phyloP scores from a whole-genome alignment of 2,888 invertebrate species.

The Dasysyrphus tricinctus region DNA sequence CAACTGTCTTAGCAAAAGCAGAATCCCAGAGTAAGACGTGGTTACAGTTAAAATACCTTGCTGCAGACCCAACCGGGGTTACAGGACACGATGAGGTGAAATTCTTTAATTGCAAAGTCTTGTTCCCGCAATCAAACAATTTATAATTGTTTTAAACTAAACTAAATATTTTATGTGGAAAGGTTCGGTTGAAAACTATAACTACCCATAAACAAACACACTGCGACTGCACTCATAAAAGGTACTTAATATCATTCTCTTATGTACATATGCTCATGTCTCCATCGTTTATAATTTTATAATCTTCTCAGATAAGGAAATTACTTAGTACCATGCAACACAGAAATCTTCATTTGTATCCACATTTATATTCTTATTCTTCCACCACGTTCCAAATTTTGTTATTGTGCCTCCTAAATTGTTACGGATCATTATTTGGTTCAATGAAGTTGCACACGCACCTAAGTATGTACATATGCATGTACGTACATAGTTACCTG shows the following conservation, averaged over 20 bases:
- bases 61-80: no score
- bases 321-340: conserved; percentile 49
- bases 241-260: conserved; percentile 1
- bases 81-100: no score
- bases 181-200: no score
- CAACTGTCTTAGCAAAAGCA: no score
- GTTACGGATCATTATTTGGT: conserved; percentile 58
- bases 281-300: background rate
- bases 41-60: no score
- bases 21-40: no score
- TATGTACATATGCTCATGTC: background rate
- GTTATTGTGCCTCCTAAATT: conserved; percentile 4
- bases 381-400: conserved; percentile 50
- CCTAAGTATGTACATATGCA: no score
- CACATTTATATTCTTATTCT: conserved; percentile 22
- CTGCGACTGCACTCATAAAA: conserved; percentile 9
- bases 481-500: background rate
- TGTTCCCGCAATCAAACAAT: background rate
- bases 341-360: conserved; percentile 47
- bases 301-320: conserved; percentile 4
- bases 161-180: no score
- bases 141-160: no score
- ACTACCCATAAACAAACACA: no score
- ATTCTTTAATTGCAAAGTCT: background rate
- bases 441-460: conserved; percentile 56